phyloP scores from a whole-genome alignment of 2,888 invertebrate species.

The Thymelicus sylvestris region DNA sequence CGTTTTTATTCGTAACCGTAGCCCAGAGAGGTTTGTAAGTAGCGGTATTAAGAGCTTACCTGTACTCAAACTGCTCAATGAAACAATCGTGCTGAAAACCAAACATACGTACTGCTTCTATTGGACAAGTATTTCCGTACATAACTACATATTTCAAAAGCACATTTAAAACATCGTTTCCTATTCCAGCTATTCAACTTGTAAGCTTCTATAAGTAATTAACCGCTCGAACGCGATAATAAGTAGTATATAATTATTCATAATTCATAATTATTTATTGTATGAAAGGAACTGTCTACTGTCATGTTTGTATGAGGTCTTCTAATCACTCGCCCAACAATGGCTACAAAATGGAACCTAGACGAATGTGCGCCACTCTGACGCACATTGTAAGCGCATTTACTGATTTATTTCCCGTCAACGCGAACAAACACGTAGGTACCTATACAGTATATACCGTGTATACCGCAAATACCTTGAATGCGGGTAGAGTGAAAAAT shows the following conservation, averaged over 20 bases:
- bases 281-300: neutral
- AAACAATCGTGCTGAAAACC: too few species aligned
- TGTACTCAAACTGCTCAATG: too few species aligned
- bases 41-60: neutral
- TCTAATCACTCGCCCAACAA: slow-evolving; percentile 18
- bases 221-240: neutral
- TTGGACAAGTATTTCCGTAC: too few species aligned
- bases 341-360: slow-evolving; percentile 9
- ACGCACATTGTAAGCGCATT: slow-evolving; percentile 24
- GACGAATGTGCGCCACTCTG: slow-evolving; percentile 6
- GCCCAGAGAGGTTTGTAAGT: neutral
- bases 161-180: too few species aligned
- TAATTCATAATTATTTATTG: too few species aligned
- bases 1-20: neutral
- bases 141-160: too few species aligned
- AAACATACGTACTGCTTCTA: too few species aligned
- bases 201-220: neutral
- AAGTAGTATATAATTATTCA: slow-evolving; percentile 4
- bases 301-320: neutral
- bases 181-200: neutral
- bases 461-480: slow-evolving; percentile 8
- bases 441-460: neutral
- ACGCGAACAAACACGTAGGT: slow-evolving; percentile 23
- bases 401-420: slow-evolving; percentile 35
- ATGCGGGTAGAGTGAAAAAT: slow-evolving; percentile 27